Evolutionary conservation across 2,888 invertebrate species (phyloP).

Genomic region (Hypolimnas misippus): DNA sequence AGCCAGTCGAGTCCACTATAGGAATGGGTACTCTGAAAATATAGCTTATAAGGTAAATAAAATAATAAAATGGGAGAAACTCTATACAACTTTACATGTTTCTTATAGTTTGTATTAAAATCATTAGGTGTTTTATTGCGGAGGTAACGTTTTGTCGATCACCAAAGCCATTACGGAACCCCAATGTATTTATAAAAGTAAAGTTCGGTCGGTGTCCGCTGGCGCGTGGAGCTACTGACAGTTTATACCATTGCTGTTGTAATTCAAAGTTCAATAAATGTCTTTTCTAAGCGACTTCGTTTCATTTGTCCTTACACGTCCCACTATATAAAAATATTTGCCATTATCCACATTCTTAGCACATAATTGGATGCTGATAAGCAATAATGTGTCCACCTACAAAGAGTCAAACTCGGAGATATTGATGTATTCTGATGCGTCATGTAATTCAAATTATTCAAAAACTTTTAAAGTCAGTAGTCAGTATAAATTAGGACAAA

Average conservation of each 20-base stretch:
- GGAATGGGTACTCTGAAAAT: slow-evolving; percentile 1
- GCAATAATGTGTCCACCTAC: too few species aligned
- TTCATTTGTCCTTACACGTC: slow-evolving; percentile 28
- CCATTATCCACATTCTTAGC: background rate
- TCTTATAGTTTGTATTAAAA: slow-evolving; percentile 20
- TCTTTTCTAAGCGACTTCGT: slow-evolving; percentile 53
- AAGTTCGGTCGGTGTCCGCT: slow-evolving; percentile 20
- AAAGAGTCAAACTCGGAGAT: too few species aligned
- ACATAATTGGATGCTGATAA: too few species aligned
- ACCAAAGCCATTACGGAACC: slow-evolving; percentile 27
- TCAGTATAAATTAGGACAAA: too few species aligned
- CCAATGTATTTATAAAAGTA: slow-evolving; percentile 19
- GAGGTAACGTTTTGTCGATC: slow-evolving; percentile 15
- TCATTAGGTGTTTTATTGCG: slow-evolving; percentile 1
- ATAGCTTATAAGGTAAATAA: background rate
- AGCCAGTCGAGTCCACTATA: slow-evolving; percentile 24
- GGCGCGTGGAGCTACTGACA: slow-evolving; percentile 41
- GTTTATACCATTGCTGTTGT: slow-evolving; percentile 71
- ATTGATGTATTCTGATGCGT: too few species aligned
- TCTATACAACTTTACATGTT: slow-evolving; percentile 17
- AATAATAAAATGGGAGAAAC: background rate
- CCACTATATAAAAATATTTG: background rate
- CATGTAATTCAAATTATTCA: too few species aligned
- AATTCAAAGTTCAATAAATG: slow-evolving; percentile 70
- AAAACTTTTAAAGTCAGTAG: too few species aligned